These are phyloP conservation scores for Pardosa pseudoannulata DNA, from an alignment of 2,888 invertebrate genomes.

Conservation along the genomic window DNA sequence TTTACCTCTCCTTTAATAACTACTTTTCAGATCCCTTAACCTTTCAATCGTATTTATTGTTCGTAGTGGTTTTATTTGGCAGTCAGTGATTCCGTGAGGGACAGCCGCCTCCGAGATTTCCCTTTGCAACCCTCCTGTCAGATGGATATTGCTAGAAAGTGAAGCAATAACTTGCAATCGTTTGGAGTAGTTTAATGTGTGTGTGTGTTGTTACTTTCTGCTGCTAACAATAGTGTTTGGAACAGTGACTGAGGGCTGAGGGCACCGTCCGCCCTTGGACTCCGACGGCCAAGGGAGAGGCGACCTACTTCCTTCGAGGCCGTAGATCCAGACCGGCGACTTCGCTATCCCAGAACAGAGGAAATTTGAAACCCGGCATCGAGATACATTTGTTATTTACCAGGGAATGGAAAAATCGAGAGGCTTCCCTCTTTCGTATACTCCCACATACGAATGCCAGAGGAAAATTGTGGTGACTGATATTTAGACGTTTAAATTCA, in stretches of 20 bases:
- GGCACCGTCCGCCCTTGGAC: constrained; percentile 17
- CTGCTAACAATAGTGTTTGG: background rate
- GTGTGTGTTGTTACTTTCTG: background rate
- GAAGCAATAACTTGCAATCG: background rate
- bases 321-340: background rate
- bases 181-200: background rate
- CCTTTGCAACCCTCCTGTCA: background rate
- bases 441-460: no score
- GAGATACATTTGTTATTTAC: no score
- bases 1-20: no score
- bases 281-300: constrained; percentile 10
- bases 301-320: constrained; percentile 8
- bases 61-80: no score
- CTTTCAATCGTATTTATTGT: no score
- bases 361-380: background rate
- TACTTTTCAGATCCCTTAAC: no score
- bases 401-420: no score
- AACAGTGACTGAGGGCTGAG: background rate
- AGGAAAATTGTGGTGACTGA: no score
- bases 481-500: no score
- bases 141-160: background rate
- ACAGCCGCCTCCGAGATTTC: background rate
- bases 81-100: background rate
- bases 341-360: constrained; percentile 1
- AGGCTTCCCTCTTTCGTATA: no score